Conservation (phyloP, 1,140 invertebrate genomes). For the Macrotrachela quadricornifera region DNA sequence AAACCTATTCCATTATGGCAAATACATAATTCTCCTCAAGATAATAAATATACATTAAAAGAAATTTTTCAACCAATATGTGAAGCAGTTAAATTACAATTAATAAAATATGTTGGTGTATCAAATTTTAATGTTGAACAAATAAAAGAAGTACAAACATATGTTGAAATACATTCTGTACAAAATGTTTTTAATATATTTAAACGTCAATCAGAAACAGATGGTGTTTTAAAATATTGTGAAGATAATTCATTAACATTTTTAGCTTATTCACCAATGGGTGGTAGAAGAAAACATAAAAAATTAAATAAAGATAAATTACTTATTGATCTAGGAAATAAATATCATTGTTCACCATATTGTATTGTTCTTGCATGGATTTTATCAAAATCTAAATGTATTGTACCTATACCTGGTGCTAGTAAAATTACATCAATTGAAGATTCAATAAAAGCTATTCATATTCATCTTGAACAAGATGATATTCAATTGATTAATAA, state of each 20-base stretch:
- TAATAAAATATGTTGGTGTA: conserved; percentile 3
- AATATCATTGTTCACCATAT: background rate
- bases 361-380: conserved; percentile 1
- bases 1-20: conserved; percentile 5
- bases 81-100: background rate
- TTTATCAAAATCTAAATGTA: background rate
- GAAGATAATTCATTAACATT: background rate
- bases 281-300: background rate
- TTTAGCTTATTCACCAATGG: conserved; percentile 2
- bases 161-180: background rate
- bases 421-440: background rate
- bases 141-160: background rate
- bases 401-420: conserved; percentile 1
- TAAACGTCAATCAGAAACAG: background rate
- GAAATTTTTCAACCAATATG: background rate
- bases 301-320: background rate
- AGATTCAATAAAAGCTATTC: background rate
- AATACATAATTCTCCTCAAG: background rate
- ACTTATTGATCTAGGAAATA: background rate
- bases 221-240: conserved; percentile 4
- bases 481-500: too few relatives aligned
- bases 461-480: too few relatives aligned
- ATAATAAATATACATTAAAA: conserved; percentile 3
- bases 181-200: conserved; percentile 4
- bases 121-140: conserved; percentile 6